Base-by-base conservation (phyloP, 2,888 invertebrate genomes). In the Orthosia gracilis region DNA sequence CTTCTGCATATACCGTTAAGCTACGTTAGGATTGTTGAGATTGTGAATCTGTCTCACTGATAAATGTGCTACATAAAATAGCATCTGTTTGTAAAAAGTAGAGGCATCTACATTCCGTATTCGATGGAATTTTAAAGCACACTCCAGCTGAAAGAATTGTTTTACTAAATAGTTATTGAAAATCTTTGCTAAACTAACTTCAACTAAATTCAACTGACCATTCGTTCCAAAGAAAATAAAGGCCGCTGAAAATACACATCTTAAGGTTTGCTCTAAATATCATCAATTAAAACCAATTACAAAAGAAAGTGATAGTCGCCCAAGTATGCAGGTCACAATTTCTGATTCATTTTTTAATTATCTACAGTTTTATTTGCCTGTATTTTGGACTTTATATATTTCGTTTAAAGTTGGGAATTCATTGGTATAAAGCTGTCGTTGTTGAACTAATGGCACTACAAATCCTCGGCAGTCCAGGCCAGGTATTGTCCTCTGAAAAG, bases 381-480 rank as follows among this genome's bases (percentile, higher is more conserved):
- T 49, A 82, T 68, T 82, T 63, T 73, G 67, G 64, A 80, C 84
- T 85, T 85, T 87, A 85, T 61, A 3, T 0, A 75, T 57, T 73
- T 66, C 45, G 13, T 31, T 75, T 83, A 89, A 67, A 67, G 89
- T 85, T 85, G 58, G 64, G 80, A 87, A 85, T 85, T 13, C 78
- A 76, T 67, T 83, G 79, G 67, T 66, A 76, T 75, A 71, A 69
- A 72, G 59, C 72, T 74, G 84, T 83, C 78, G 79, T 89, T 91
- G 91, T 90, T 89, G 89, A 92, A 94, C 95, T 95, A 96, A 96
- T 96, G 94, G 94, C 92, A 87, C 93, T 93, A 96, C 96, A 96
- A 96, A 96, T 96, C 95, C 94, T 92, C 92, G 91, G 88, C 90
- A 91, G 92, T 90, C 92, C 91, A 91, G 86, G 89, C 89, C 95